Evolutionary conservation across 2,113 vertebrate genomes (phyloP).

Genomic region (Siniperca chuatsi): DNA sequence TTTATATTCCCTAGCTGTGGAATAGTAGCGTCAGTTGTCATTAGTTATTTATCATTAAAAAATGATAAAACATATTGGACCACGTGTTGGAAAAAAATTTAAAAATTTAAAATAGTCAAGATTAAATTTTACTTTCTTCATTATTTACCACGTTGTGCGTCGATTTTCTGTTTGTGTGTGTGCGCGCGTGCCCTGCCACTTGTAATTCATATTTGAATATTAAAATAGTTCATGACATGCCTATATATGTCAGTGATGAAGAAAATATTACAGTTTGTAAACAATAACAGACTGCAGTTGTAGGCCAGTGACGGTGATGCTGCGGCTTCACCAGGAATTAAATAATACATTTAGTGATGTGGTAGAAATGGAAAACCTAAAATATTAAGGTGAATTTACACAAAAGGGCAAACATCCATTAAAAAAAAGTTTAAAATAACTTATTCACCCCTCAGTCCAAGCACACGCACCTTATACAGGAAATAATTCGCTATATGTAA

Average conservation of each 20-base stretch:
- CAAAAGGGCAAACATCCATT: neutral
- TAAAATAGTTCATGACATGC: neutral
- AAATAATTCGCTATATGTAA: neutral
- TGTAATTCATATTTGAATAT: neutral
- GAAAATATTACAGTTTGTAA: neutral
- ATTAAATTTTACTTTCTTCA: neutral
- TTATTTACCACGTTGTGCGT: neutral
- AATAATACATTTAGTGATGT: neutral
- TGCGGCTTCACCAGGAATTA: neutral
- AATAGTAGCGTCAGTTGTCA: neutral
- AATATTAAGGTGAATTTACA: neutral
- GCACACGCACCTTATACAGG: neutral
- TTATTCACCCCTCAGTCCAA: neutral
- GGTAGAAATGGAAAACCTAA: neutral
- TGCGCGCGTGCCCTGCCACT: neutral
- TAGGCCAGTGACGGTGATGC: neutral
- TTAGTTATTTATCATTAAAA: neutral
- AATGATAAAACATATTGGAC: neutral
- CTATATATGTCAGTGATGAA: neutral
- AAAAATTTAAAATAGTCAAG: neutral
- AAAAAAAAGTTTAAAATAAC: neutral
- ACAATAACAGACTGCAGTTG: neutral
- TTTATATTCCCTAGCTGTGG: neutral
- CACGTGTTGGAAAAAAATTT: neutral
- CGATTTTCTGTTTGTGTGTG: neutral